Evolutionary conservation across 1,140 invertebrate species (phyloP), one percentile per base, ranked within the genome.

Genomic region (Pomacea maculata): DNA sequence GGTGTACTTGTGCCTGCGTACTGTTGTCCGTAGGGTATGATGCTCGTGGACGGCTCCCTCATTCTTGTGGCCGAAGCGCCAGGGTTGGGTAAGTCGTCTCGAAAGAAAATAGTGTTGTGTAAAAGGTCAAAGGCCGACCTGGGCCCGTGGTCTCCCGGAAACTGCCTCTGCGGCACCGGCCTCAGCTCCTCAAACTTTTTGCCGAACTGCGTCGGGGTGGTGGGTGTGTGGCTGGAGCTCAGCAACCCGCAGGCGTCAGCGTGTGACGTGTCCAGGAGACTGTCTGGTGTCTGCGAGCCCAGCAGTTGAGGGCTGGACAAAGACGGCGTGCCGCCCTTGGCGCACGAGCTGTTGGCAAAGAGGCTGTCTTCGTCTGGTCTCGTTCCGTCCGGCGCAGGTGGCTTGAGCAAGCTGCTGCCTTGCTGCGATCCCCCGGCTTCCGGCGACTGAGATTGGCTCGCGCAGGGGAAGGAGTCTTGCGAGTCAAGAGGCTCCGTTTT

Each of bases 111-210:
- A 54, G 57, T 75, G 65, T 70, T 81, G 52, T 82, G 77, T 4
- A 82, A 54, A 15, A 80, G 71, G 63, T 82, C 81, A 57, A 79
- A 82, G 25, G 81, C 81, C 12, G 81, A 75, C n/a, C 75, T 75
- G 54, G 81, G 81, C 9, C 21, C 14, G 17, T 70, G 77, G 63
- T 79, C 74, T 8, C 73, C 52, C 52, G 61, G 64, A 54, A 64
- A 75, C 52, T 75, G 72, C 65, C 68, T 73, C 71, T 74, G 71
- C 72, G 74, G 77, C 25, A 80, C 81, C 14, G 81, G 78, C 61
- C 75, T 78, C 29, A 82, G 71, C 54, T 82, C 73, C 68, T 84
- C 81, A 45, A 79, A 73, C 14, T 78, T 54, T 29, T 74, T 34
- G 7, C 70, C 64, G 55, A 64, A 74, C 19, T 64, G 79, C 7